A percentile compares a stretch with the other conserved stretches of the same genome.
Evolutionary conservation across 53 echinoderm and acorn worm species (phyloP).

Genomic region (Temnopleurus reevesii): DNA sequence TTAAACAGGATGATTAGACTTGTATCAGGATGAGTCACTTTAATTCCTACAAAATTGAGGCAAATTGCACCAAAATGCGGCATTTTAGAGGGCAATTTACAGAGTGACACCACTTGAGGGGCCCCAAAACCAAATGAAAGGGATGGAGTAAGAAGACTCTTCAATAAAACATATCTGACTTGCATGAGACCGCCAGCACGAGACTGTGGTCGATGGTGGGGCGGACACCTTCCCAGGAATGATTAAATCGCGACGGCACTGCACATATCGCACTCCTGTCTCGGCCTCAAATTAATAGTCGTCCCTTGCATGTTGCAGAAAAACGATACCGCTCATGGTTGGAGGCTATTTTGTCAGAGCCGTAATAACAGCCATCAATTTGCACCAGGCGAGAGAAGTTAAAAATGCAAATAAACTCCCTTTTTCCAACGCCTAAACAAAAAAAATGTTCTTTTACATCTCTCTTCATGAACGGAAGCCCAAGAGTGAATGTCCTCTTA

Average conservation of each 20-base stretch:
- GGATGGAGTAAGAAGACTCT: not conserved
- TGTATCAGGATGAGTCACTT: slow-evolving; percentile 16
- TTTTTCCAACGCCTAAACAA: not conserved
- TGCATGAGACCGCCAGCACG: slow-evolving; percentile 41
- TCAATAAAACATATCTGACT: slow-evolving; percentile 27
- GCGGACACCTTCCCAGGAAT: not conserved
- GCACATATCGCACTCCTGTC: slow-evolving; percentile 35
- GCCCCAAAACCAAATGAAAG: slow-evolving; percentile 5
- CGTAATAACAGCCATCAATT: slow-evolving; percentile 51
- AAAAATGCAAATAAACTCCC: slow-evolving; percentile 39
- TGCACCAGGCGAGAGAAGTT: slow-evolving; percentile 37
- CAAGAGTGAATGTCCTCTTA: slow-evolving; percentile 13
- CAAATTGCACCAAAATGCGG: slow-evolving; percentile 18
- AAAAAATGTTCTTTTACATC: slow-evolving; percentile 17
- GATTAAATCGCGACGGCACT: slow-evolving; percentile 39
- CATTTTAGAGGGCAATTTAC: slow-evolving; percentile 42
- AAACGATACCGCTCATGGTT: slow-evolving; percentile 55
- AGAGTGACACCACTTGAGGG: slow-evolving; percentile 25
- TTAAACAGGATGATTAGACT: not conserved
- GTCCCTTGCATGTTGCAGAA: slow-evolving; percentile 20
- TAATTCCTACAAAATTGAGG: slow-evolving; percentile 11
- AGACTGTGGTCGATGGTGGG: slow-evolving; percentile 18
- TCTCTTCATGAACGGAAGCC: not conserved
- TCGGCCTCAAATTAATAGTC: slow-evolving; percentile 50
- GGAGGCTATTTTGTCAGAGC: slow-evolving; percentile 40